Conservation (phyloP, 2,797 vertebrate species). For the Hemitrygon akajei region DNA sequence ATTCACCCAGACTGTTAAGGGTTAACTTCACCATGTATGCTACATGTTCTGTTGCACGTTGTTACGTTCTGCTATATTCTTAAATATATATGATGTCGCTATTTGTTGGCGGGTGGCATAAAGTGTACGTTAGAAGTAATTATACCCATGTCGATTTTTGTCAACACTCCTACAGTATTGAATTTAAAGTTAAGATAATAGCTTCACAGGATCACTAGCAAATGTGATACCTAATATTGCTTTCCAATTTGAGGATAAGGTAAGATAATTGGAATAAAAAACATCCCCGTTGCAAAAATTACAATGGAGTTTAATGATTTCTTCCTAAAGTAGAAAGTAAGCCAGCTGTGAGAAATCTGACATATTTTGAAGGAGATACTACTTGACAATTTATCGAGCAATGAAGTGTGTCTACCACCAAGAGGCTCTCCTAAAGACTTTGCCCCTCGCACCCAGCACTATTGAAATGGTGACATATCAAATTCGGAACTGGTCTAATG, state of each 20-base stretch:
- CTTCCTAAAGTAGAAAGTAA: not conserved
- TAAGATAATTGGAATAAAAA: not conserved
- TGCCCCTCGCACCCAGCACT: not conserved
- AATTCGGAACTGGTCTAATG: not conserved
- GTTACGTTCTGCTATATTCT: no score
- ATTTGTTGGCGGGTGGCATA: no score
- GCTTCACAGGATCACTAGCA: not conserved
- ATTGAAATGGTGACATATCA: not conserved
- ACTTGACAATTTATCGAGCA: not conserved
- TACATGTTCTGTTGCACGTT: no score
- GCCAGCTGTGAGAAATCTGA: not conserved
- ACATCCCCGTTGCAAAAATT: not conserved
- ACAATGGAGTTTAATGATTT: not conserved
- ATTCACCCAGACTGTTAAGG: no score
- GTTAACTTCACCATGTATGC: no score
- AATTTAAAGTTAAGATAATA: not conserved
- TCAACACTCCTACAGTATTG: no score
- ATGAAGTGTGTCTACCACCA: not conserved
- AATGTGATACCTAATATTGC: not conserved
- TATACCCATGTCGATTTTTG: no score
- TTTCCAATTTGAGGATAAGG: not conserved
- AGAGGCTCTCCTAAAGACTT: not conserved
- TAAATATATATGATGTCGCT: no score
- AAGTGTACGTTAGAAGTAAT: no score
- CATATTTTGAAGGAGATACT: not conserved